These are phyloP conservation scores for Pyrocoelia pectoralis DNA, from an alignment of 2,888 invertebrate genomes.

Conservation along the genomic window DNA sequence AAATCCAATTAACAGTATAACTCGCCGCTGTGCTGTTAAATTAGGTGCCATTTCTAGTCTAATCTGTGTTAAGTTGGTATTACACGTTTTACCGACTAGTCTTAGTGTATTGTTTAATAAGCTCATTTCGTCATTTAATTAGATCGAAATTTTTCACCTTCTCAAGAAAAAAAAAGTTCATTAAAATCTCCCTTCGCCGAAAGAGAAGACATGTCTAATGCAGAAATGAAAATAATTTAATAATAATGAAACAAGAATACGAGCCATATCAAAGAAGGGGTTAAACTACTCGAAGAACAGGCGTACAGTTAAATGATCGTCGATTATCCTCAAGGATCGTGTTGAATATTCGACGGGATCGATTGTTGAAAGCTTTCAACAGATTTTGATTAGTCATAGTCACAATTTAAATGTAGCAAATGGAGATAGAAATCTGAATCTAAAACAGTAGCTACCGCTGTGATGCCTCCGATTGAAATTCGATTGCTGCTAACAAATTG, in stretches of 20 bases:
- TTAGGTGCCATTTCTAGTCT: conserved; percentile 47
- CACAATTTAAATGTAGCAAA: conserved; percentile 60
- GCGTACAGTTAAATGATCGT: conserved; percentile 35
- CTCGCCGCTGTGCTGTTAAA: conserved; percentile 41
- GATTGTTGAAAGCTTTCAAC: conserved; percentile 54
- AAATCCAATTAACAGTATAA: conserved; percentile 41
- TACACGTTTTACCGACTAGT: conserved; percentile 29
- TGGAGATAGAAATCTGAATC: conserved; percentile 61
- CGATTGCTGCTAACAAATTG: conserved; percentile 60
- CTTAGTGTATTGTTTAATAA: conserved; percentile 30
- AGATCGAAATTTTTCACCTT: conserved; percentile 13
- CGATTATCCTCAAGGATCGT: conserved; percentile 6
- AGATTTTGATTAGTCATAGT: conserved; percentile 62
- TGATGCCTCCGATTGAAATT: conserved; percentile 57
- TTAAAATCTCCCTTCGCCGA: conserved; percentile 17
- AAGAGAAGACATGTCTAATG: conserved; percentile 55
- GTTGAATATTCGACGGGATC: conserved; percentile 42
- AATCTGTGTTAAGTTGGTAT: conserved; percentile 38
- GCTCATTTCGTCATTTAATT: conserved; percentile 21
- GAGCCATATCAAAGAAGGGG: conserved; percentile 61
- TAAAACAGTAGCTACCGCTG: conserved; percentile 58
- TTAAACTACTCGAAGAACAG: conserved; percentile 53
- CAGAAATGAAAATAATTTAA: conserved; percentile 64
- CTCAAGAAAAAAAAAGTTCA: conserved; percentile 12
- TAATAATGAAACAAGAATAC: conserved; percentile 62